Base-by-base conservation (phyloP, 2,797 vertebrate genomes). In the Sebastes variabilis region DNA sequence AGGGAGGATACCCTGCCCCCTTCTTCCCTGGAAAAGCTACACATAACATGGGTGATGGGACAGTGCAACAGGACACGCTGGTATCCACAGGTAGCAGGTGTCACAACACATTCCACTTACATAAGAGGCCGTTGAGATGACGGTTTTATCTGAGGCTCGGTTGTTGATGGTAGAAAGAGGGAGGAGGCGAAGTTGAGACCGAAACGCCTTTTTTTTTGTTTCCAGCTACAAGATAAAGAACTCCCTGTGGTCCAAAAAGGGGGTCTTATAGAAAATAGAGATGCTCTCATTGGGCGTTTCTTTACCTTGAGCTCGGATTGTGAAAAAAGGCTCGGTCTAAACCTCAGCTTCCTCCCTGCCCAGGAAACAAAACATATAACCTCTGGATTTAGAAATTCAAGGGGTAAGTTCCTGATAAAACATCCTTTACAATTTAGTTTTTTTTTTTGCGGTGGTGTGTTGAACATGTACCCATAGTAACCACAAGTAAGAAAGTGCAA, bases 401-500 rank as follows among this genome's bases (percentile, higher is more conserved):
- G n/a, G 79, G 66, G 56, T 80, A 49, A 29, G 64, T 75, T 93
- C 84, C 86, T 84, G 78, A 80, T 78, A 81, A 80, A 72, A 82
- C 85, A 78, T 32, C 86, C 84, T 82, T 85, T 71, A 83, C 67
- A 90, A 92, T 91, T 92, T 88, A 70, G 62, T 59, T 11, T 82
- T 88, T 80, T 42, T 56, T 80, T 88, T 79, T 83, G 81, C 66
- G 69, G 74, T 80, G 86, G 79, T 80, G 87, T 87, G 87, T 90
- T 87, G 87, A 87, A 88, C 88, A 76, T 93, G 93, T 94, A 94
- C 89, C 94, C 91, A 93, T 85, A 89, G 89, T 94, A 92, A 94
- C 89, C 88, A 91, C 90, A 82, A 93, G 85, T 92, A 91, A 85
- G 87, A 95, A 95, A 96, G 96, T 96, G 96, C 95, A 96, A 96